Conservation (phyloP, 2,113 vertebrate species). For the Indicator indicator region DNA sequence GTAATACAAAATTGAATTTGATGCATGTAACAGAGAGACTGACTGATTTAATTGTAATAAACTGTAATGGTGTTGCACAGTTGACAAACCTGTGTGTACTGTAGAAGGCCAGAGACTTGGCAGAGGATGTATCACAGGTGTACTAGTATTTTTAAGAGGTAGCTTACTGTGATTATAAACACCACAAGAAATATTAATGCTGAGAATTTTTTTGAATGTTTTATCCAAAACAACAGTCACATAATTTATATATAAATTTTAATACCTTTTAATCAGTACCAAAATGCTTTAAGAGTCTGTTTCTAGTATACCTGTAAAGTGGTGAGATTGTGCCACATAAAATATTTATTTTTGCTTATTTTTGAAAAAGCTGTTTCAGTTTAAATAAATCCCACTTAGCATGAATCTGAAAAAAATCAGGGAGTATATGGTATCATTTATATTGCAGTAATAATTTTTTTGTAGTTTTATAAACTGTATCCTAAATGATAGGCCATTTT, state of each 20-base stretch:
- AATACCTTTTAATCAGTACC: slow-evolving; percentile 64
- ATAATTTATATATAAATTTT: slow-evolving; percentile 72
- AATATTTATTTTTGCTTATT: slow-evolving; percentile 75
- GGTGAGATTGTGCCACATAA: slow-evolving; percentile 68
- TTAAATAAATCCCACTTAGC: slow-evolving; percentile 66
- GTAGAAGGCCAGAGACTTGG: slow-evolving; percentile 77
- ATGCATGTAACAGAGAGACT: slow-evolving; percentile 79
- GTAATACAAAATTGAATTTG: slow-evolving; percentile 75
- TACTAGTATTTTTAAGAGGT: slow-evolving; percentile 64
- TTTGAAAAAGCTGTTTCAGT: slow-evolving; percentile 68
- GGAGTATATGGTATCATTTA: slow-evolving; percentile 73
- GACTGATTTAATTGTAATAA: slow-evolving; percentile 79
- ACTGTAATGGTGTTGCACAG: slow-evolving; percentile 82
- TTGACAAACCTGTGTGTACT: slow-evolving; percentile 82
- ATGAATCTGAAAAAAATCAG: slow-evolving; percentile 71
- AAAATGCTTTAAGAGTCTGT: slow-evolving; percentile 77
- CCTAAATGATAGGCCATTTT: slow-evolving; percentile 72
- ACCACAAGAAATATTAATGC: slow-evolving; percentile 67
- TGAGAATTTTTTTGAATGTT: slow-evolving; percentile 56
- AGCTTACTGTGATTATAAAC: slow-evolving; percentile 64
- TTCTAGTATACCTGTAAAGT: slow-evolving; percentile 72
- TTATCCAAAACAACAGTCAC: slow-evolving; percentile 61
- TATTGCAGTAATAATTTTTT: slow-evolving; percentile 66
- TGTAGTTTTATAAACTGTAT: slow-evolving; percentile 64
- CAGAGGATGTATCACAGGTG: slow-evolving; percentile 75